Percentiles rank a stretch among this genome's conserved stretches.
Conservation (phyloP, 64 coral and sea anemone species). For the Montipora efflorescens region DNA sequence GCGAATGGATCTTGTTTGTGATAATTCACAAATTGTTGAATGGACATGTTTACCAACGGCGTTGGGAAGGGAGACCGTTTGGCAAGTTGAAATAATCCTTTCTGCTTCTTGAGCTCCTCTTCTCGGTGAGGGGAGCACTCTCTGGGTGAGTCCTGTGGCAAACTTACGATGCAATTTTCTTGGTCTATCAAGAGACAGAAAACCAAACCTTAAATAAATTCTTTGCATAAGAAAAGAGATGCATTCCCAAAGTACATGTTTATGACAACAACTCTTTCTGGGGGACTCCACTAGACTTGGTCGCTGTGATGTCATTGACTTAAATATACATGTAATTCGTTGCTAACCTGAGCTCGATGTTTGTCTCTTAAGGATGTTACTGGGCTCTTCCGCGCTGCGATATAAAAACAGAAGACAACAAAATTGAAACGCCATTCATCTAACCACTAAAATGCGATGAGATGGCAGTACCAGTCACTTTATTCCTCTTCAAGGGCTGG, state of each 20-base stretch:
- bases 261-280: too few species aligned
- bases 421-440: too few species aligned
- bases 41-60: constrained; percentile 17
- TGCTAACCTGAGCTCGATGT: neutral
- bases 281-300: too few species aligned
- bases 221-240: too few species aligned
- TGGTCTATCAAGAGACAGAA: neutral
- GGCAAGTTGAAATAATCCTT: neutral
- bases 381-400: too few species aligned
- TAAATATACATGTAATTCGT: neutral
- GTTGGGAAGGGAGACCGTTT: neutral
- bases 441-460: too few species aligned
- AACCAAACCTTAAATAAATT: neutral
- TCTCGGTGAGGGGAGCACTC: neutral
- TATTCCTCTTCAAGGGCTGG: too few species aligned
- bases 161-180: neutral
- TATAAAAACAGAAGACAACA: too few species aligned
- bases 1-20: neutral
- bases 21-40: neutral
- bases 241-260: too few species aligned
- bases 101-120: neutral
- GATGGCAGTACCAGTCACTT: too few species aligned
- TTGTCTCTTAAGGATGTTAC: too few species aligned
- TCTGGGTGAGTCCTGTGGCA: neutral
- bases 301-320: too few species aligned